Conservation (phyloP, 2,113 vertebrate species). For the Poicephalus meyeri region DNA sequence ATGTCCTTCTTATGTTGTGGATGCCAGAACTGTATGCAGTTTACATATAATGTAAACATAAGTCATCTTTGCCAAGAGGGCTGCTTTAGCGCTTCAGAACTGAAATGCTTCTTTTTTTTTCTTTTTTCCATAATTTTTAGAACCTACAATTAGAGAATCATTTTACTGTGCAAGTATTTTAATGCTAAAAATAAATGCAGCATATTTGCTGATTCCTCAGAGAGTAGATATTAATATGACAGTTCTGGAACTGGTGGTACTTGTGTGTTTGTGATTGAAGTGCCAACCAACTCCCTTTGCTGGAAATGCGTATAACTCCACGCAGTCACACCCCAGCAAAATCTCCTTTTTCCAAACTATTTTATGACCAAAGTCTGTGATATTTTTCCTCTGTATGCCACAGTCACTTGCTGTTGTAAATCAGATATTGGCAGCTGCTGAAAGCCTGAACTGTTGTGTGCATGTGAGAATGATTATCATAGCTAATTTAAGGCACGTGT, state of each 20-base stretch:
- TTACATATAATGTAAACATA: background rate
- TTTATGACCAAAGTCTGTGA: background rate
- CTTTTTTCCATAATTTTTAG: background rate
- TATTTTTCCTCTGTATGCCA: background rate
- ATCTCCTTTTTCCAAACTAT: background rate
- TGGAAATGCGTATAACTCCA: background rate
- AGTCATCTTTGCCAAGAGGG: background rate
- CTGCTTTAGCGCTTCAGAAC: background rate
- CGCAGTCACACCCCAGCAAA: background rate
- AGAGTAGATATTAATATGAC: background rate
- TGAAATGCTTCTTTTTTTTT: background rate
- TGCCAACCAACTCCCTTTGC: background rate
- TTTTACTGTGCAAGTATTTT: background rate
- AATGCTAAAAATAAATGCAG: background rate
- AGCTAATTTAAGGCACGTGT: slow-evolving; percentile 42
- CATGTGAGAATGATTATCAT: slow-evolving; percentile 32
- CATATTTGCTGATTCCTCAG: background rate
- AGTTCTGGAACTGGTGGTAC: background rate
- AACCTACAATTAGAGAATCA: background rate
- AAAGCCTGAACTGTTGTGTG: background rate
- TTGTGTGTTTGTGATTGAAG: background rate
- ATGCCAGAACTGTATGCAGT: background rate
- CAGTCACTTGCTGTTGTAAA: background rate
- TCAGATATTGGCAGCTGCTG: background rate
- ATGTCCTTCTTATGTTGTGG: background rate